Evolutionary conservation across 1,140 invertebrate genomes (phyloP), one percentile per base, ranked within the genome.

Genomic region (Aphaenogaster floridana): DNA sequence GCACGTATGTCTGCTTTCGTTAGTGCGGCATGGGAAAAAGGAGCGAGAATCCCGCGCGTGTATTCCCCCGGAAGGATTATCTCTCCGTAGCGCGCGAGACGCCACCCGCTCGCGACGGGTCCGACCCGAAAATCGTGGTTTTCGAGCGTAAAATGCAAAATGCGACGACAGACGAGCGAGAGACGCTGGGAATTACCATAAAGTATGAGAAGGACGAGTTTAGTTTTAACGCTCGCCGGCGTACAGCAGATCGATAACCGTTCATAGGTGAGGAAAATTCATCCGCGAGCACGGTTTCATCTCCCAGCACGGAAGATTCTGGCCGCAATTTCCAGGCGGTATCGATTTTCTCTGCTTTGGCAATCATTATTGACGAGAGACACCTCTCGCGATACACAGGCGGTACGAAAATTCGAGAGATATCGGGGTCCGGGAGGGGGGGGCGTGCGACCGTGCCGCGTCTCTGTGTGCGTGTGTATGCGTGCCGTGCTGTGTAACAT

Each of bases 181-280:
- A 15, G 66, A 28, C 45, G 50, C 8, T 34, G 28, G 28, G 64
- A 81, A 81, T 81, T 81, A 81, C n/a, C 48, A 21, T 50, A 79
- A 66, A 79, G 48, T 45, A 81, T 9, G 66, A 57, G 77, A 79
- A 36, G 64, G 50, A 81, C 48, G 48, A 81, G 48, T 81, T 28
- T 54, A 57, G 64, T 81, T 81, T 81, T 79, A 79, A 57, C 78
- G 66, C 21, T 71, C 34, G 66, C 64, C 64, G 36, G 50, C 63
- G 64, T 57, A 45, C 78, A 17, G 76, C 76, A 76, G 57, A 76
- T 84, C 80, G 80, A 84, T 84, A 84, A 50, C 69, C 59, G 83
- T 86, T 66, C 61, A 79, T 86, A 86, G 76, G 72, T 64, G 83
- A 86, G 83, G 74, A 79, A 86, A 86, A 86, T 84, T 84, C 42